A percentile compares a stretch with the other conserved stretches of the same genome.
These are phyloP conservation scores for Sus scrofa DNA, from an alignment of 2,113 vertebrate species.

Conservation along the genomic window T2T-Sscrofa CM000812.6:226308501-226309000, in stretches of 20 bases:
- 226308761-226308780: neutral
- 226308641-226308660: neutral
- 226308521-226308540: neutral
- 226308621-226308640: neutral
- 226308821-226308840: neutral
- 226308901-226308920: neutral
- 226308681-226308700: neutral
- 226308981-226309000: neutral
- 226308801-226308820: neutral
- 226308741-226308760: neutral
- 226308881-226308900: neutral
- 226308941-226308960: neutral
- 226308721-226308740: neutral
- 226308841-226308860: neutral
- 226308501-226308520: neutral
- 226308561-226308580: neutral
- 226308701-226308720: neutral
- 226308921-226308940: neutral
- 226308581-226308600: neutral
- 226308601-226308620: neutral
- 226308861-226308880: neutral
- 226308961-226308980: neutral
- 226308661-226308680: neutral
- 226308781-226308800: neutral
- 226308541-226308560: neutral